phyloP scores from a whole-genome alignment of 2,113 vertebrate species.

The Ameiurus melas region DNA sequence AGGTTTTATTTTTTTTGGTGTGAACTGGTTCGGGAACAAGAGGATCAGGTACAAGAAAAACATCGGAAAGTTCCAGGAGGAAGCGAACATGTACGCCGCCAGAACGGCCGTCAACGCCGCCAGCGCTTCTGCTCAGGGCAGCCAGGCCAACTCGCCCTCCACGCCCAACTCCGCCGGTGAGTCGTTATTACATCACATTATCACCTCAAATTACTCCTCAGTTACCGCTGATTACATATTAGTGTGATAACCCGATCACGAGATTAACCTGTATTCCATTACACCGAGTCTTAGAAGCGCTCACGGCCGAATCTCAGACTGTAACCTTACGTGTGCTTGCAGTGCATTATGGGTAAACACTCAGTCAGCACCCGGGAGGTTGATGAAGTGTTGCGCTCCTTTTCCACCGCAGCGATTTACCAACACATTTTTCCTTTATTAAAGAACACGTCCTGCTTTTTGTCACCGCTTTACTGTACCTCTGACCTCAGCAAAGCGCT shows the following conservation, averaged over 20 bases:
- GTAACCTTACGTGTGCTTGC: not conserved
- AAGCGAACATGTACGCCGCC: slow-evolving; percentile 99
- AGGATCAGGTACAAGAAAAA: slow-evolving; percentile 99
- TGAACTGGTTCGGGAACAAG: slow-evolving; percentile 99
- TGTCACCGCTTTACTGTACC: too few species aligned
- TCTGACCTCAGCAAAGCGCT: not conserved
- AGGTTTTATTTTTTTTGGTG: too few species aligned
- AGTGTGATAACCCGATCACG: too few species aligned
- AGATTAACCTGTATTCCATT: not conserved
- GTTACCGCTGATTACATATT: not conserved
- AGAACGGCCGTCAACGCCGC: slow-evolving; percentile 96
- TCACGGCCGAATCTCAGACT: not conserved
- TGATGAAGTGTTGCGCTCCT: not conserved
- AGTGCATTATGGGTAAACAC: not conserved
- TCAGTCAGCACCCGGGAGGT: not conserved
- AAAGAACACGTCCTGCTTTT: not conserved
- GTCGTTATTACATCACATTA: slow-evolving; percentile 38
- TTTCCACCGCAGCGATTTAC: not conserved
- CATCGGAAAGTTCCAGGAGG: slow-evolving; percentile 99
- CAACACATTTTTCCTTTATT: not conserved
- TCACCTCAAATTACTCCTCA: not conserved
- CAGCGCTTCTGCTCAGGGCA: slow-evolving; percentile 95
- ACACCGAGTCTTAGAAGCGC: not conserved
- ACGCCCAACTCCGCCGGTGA: slow-evolving; percentile 99
- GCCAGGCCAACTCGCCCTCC: slow-evolving; percentile 98